Evolutionary conservation across 2,888 invertebrate genomes (phyloP).

Genomic region (Amaurobius ferox): DNA sequence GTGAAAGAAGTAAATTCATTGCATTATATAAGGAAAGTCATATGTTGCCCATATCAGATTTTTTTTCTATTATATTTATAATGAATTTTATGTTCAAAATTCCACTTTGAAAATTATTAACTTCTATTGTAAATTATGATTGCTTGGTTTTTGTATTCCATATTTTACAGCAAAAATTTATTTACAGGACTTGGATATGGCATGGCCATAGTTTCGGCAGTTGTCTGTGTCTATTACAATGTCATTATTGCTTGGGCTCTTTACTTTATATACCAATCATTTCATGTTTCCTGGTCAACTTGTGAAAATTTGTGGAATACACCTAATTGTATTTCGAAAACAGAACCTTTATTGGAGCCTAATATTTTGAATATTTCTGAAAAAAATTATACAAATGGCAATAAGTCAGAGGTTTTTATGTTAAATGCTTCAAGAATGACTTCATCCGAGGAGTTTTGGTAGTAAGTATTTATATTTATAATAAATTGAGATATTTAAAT

Average conservation of each 20-base stretch:
- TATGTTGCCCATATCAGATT: no score
- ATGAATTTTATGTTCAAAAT: no score
- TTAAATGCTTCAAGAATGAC: constrained; percentile 35
- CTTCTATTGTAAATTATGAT: no score
- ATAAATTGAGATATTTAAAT: no score
- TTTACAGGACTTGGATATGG: constrained; percentile 95
- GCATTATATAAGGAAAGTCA: no score
- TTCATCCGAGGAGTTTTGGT: constrained; percentile 72
- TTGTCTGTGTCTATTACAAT: constrained; percentile 99
- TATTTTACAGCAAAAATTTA: no score
- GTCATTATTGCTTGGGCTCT: constrained; percentile 98
- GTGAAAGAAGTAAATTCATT: no score
- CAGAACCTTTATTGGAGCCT: constrained; percentile 80
- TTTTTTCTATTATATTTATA: no score
- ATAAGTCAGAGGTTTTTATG: constrained; percentile 78
- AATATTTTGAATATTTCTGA: not conserved
- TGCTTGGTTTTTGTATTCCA: no score
- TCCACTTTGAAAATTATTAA: no score
- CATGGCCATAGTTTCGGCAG: constrained; percentile 98
- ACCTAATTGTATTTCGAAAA: constrained; percentile 91
- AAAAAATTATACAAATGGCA: not conserved
- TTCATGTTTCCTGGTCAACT: constrained; percentile 86
- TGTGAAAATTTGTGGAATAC: constrained; percentile 98
- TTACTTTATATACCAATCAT: constrained; percentile 90
- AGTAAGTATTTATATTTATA: constrained; percentile 66